phyloP scores from a whole-genome alignment of 2,113 vertebrate species.

The Penelope pileata region DNA sequence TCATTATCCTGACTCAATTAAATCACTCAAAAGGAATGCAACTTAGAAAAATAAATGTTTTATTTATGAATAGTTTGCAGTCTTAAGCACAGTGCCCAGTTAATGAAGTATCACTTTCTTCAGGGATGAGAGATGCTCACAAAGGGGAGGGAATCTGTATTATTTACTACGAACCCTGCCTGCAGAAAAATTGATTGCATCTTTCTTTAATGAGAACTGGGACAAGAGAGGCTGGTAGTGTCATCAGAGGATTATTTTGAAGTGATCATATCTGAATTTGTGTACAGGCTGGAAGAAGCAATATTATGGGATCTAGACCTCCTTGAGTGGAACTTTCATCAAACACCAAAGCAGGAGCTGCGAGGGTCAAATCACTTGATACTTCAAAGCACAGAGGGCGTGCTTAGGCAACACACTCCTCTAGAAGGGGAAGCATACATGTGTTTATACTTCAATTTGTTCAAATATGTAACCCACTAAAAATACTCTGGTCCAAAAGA shows the following conservation, averaged over 20 bases:
- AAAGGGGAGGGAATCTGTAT: background rate
- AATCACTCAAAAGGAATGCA: slow-evolving; percentile 2
- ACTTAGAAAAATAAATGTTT: slow-evolving; percentile 27
- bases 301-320: background rate
- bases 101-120: slow-evolving; percentile 47
- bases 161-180: background rate
- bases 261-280: slow-evolving; percentile 21
- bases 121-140: slow-evolving; percentile 24
- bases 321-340: background rate
- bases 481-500: background rate
- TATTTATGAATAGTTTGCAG: slow-evolving; percentile 52
- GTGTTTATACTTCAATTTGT: background rate
- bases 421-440: background rate
- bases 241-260: slow-evolving; percentile 5
- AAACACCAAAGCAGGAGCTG: background rate
- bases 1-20: slow-evolving; percentile 38
- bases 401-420: background rate
- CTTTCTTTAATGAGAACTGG: slow-evolving; percentile 38
- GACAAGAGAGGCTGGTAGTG: background rate
- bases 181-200: slow-evolving; percentile 32
- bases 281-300: background rate
- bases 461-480: background rate
- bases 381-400: background rate
- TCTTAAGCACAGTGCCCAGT: slow-evolving; percentile 19
- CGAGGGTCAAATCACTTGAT: background rate